Evolutionary conservation across 2,797 vertebrate genomes (phyloP), one percentile per base, ranked within the genome.

Genomic region (Austrolebias charrua): DNA sequence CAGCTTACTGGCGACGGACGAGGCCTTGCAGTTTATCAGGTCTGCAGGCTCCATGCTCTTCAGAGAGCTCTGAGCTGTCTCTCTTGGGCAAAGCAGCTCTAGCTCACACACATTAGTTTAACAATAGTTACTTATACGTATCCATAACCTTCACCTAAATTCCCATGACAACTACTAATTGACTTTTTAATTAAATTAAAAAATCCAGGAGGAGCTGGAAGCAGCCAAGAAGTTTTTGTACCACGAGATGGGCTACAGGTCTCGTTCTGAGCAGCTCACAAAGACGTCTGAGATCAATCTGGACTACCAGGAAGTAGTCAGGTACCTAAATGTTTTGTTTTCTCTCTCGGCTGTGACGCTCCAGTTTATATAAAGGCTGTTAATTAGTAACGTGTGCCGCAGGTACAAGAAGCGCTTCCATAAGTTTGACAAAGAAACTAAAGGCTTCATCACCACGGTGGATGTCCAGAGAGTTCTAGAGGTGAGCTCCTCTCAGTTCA

Each of bases 181-280:
- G 10, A 35, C 33, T 35, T 35, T 35, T 35, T 35, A 8, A 35
- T 8, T 7, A 35, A 35, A 35, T 35, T n/a, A 8, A 35, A 7
- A 35, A 35, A 35, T 35, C 24, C 58, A 99, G 97, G 93, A 93
- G 13, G 93, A 99, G 87, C 89, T 99, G 1, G 93, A 95, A 55
- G 82, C 88, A 0, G 97, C 96, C 0, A 94, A 72, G 78, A 94
- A 83, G 58, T 99, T 98, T 60, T 82, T 99, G 5, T 95, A 98
- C 76, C 93, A 94, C 0, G 97, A 99, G 90, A 99, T 99, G 97
- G 97, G 97, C 82, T 99, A 97, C 91, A 96, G 96, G 85, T 94
- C 95, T 28, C 95, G 95, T 11, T 94, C 94, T 0, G 97, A 98
- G 56, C 96, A 98, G 66, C 83, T 99, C 54, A 94, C 93, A 60